Percentiles rank a stretch among this genome's conserved stretches.
These are phyloP conservation scores for Suricata suricatta DNA, from an alignment of 2,113 vertebrate genomes.

Conservation along the genomic window DNA sequence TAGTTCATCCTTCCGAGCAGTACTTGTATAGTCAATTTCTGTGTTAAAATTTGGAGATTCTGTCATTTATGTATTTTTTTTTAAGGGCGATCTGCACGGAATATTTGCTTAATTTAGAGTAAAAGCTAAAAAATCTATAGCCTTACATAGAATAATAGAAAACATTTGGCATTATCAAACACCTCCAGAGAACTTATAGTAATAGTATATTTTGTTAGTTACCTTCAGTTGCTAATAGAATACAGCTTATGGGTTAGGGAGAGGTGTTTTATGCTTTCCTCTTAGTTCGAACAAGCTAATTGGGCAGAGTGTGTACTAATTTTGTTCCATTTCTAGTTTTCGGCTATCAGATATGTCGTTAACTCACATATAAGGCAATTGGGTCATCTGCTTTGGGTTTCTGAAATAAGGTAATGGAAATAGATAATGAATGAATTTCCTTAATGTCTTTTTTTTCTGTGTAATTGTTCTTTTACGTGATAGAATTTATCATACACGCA, in stretches of 20 bases:
- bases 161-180: background rate
- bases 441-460: background rate
- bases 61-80: background rate
- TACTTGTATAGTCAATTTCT: background rate
- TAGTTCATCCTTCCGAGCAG: background rate
- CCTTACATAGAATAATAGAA: background rate
- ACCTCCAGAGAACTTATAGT: background rate
- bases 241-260: background rate
- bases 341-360: constrained; percentile 23
- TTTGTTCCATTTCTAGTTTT: constrained; percentile 43
- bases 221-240: background rate
- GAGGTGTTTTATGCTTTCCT: constrained; percentile 5
- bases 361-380: constrained; percentile 48
- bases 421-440: constrained; percentile 46
- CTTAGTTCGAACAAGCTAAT: constrained; percentile 45
- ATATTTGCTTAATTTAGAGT: background rate
- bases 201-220: constrained; percentile 36
- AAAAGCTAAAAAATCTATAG: background rate
- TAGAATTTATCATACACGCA: background rate
- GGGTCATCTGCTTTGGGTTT: constrained; percentile 55
- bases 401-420: constrained; percentile 52
- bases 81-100: background rate
- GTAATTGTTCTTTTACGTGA: background rate
- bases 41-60: background rate
- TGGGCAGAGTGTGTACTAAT: constrained; percentile 30